Base-by-base conservation (phyloP, 30 jellyfish, hydroid and myxozoan species). In the Catostylus mosaicus region DNA sequence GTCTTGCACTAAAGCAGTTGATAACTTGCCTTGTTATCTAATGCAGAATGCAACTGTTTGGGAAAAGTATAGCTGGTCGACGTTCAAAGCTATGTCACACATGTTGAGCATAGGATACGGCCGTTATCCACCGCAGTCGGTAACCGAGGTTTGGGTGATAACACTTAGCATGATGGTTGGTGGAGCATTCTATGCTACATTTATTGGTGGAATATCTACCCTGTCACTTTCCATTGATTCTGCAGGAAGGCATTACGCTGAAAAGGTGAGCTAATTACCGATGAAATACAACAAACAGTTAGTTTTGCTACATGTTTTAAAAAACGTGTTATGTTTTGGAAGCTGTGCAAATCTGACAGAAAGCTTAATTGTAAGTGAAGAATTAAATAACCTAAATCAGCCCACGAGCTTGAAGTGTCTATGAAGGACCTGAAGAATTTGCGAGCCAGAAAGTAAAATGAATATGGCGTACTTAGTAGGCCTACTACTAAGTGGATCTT, bases 31-130 rank as follows among this genome's bases (percentile, higher is more conserved):
- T 50, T 50, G 14, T 16, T 10, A 5, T 50, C 20, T 45, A 22
- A 51, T 38, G 43, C 34, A 84, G 96, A 75, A 77, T 35, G 93
- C 81, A 4, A 26, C 87, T 1, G 87, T 90, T 69, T 74, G 92
- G 92, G 88, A 66, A 43, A 92, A 82, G 63, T 92, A 92, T 85
- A 82, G 90, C 23, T 92, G 98, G 98, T 78, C 94, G 3, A 73
- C 87, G 24, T 92, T 92, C 86, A 77, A 83, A 50, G 89, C 98
- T 60, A 80, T 92, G 80, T 92, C 98, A 0, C 98, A 92, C 65
- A 92, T 92, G 98, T 86, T 92, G 14, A 77, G 97, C 67, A 92
- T 82, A 33, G 98, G 98, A 11, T 92, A 92, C 61, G 98, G 98
- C 50, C 98, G 98, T 2, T 67, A 56, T 34, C 84, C 87, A 22